Evolutionary conservation across 1,140 invertebrate genomes (phyloP), one percentile per base, ranked within the genome.

Genomic region (Sitophilus oryzae): DNA sequence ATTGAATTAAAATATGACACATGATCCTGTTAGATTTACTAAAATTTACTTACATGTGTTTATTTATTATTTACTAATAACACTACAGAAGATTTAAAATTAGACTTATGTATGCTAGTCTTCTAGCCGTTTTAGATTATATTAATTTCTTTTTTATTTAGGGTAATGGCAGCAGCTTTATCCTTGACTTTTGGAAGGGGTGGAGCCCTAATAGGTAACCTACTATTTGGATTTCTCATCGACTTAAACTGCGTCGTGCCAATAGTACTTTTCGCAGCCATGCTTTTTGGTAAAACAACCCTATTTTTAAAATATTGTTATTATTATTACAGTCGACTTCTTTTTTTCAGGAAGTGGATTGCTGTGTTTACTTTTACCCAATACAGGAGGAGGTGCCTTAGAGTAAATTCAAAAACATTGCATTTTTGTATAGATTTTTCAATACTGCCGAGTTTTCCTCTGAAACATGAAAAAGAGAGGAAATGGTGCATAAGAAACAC

Each of bases 141-240:
- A 40, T 6, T 30, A 30, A 6, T 30, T 18, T 45, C 10, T 40
- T 43, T 41, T 52, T 61, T 60, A 61, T 66, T 54, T 68, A 85
- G 84, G 73, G 84, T 86, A 65, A 86, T 88, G 83, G 85, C 84
- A 22, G 83, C 84, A 2, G 84, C 84, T 30, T 71, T 86, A 18
- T 85, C 84, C 10, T 70, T 86, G 21, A 86, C 83, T 4, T 82
- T 84, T 69, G 85, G 84, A 55, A 74, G 85, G 74, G 76, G 83
- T 35, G 85, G 85, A 14, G 84, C 82, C 37, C 69, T 86, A 14
- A 70, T 84, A 14, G 83, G 83, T 34, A 85, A 85, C 69, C 67
- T 85, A 23, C 68, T 84, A 16, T 85, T 86, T 61, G 83, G 83
- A 34, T 83, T 82, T 65, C 71, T 87, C 15, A 83, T 87, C 45